A percentile compares a stretch with the other conserved stretches of the same genome.
These are phyloP conservation scores for Oryctes rhinoceros DNA, from an alignment of 1,140 invertebrate species.

Conservation along the genomic window DNA sequence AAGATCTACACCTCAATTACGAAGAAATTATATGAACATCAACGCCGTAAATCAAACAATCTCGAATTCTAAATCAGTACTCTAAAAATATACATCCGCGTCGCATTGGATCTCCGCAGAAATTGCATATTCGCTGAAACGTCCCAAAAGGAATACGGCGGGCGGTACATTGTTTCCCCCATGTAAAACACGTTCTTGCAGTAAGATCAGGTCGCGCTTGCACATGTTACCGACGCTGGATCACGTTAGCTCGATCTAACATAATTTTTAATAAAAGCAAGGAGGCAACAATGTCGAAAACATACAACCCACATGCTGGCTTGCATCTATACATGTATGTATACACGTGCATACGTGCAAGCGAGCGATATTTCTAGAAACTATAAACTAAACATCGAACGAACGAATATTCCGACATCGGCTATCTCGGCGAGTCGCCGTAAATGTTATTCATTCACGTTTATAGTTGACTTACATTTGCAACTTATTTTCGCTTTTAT, in stretches of 20 bases:
- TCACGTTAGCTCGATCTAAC: not conserved
- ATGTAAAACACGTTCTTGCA: conserved; percentile 14
- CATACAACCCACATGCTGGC: not conserved
- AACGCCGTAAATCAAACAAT: too few species aligned
- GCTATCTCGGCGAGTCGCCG: not conserved
- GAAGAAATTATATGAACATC: too few species aligned
- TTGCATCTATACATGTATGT: not conserved
- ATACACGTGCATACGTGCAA: not conserved
- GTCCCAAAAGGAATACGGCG: not conserved
- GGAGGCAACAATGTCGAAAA: not conserved
- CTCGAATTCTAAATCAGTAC: too few species aligned
- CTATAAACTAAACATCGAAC: conserved; percentile 4
- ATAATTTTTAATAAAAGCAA: conserved; percentile 14
- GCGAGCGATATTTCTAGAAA: not conserved
- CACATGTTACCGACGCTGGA: not conserved
- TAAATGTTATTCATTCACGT: too few species aligned
- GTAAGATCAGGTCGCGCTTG: not conserved
- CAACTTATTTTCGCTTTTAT: too few species aligned
- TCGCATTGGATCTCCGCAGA: too few species aligned
- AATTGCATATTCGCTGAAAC: not conserved
- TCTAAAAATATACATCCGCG: too few species aligned
- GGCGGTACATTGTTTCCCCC: not conserved
- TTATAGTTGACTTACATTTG: too few species aligned
- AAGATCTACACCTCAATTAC: too few species aligned
- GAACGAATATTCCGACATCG: not conserved